Conservation (phyloP, 2,888 invertebrate species). For the Nomada hirtipes region DNA sequence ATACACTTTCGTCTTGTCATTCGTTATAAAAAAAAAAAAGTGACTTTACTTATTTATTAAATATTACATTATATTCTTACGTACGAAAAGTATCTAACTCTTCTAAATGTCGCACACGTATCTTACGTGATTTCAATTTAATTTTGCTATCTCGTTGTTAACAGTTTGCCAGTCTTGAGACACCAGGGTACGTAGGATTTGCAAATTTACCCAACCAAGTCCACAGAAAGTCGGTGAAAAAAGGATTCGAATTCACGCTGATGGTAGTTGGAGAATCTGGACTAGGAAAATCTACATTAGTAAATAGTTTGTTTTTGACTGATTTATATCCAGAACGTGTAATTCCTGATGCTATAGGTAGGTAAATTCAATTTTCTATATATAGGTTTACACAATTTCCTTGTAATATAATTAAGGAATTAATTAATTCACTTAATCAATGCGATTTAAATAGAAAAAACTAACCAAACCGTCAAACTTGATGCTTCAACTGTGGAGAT, state of each 20-base stretch:
- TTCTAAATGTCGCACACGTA: background rate
- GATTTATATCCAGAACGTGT: conserved; percentile 97
- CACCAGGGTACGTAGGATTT: conserved; percentile 95
- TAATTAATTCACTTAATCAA: conserved; percentile 6
- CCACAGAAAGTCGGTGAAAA: conserved; percentile 98
- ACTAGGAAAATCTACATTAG: conserved; percentile 97
- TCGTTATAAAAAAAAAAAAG: background rate
- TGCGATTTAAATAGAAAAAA: conserved; percentile 89
- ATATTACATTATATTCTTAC: background rate
- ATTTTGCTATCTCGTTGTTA: conserved; percentile 70
- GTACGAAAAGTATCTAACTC: background rate
- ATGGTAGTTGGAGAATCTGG: conserved; percentile 98
- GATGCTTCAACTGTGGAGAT: conserved; percentile 98
- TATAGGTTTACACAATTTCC: conserved; percentile 9
- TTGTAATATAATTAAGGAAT: conserved; percentile 15
- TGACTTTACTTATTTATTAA: background rate
- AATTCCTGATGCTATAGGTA: conserved; percentile 94
- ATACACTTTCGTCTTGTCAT: background rate
- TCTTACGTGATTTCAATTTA: background rate
- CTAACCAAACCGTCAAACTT: conserved; percentile 95
- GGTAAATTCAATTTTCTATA: conserved; percentile 85
- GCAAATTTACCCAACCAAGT: conserved; percentile 99
- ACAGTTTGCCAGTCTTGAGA: conserved; percentile 93
- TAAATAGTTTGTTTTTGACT: conserved; percentile 97
- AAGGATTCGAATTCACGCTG: conserved; percentile 98